Evolutionary conservation across 2,888 invertebrate genomes (phyloP).

Genomic region (Chironomus riparius): DNA sequence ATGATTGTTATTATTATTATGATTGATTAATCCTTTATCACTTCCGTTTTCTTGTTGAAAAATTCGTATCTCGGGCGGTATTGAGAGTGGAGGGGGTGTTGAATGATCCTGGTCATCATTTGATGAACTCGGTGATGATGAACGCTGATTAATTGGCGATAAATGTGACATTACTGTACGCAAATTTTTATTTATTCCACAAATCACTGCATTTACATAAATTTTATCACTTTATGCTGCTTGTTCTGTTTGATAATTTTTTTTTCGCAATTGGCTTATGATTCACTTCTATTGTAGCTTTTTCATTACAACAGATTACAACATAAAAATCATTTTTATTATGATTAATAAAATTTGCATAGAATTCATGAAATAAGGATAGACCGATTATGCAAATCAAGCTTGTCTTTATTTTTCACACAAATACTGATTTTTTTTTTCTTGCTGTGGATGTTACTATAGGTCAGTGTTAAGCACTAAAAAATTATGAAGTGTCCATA

Average conservation of each 20-base stretch:
- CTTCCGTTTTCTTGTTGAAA: slow-evolving; percentile 15
- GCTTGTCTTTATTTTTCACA: slow-evolving; percentile 20
- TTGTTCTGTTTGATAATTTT: neutral
- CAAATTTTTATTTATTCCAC: neutral
- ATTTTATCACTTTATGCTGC: too few species aligned
- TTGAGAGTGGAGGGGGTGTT: slow-evolving; percentile 20
- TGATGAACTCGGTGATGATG: slow-evolving; percentile 14
- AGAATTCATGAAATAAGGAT: neutral
- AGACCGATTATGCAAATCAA: slow-evolving; percentile 21
- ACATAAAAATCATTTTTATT: neutral
- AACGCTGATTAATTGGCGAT: slow-evolving; percentile 4
- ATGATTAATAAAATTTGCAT: slow-evolving; percentile 10
- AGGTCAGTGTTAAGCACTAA: slow-evolving; percentile 26
- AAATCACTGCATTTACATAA: slow-evolving; percentile 5
- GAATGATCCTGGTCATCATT: slow-evolving; percentile 11
- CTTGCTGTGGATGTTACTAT: neutral
- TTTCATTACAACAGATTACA: neutral
- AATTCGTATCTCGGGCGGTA: slow-evolving; percentile 26
- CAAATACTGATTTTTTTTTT: neutral
- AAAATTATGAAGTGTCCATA: slow-evolving; percentile 14
- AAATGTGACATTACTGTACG: slow-evolving; percentile 4
- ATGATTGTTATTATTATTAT: neutral
- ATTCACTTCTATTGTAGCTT: too few species aligned
- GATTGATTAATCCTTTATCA: slow-evolving; percentile 10
- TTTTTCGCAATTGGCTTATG: neutral